These are phyloP conservation scores for Ciconia maguari DNA, from an alignment of 2,113 vertebrate species.

Conservation along the genomic window DNA sequence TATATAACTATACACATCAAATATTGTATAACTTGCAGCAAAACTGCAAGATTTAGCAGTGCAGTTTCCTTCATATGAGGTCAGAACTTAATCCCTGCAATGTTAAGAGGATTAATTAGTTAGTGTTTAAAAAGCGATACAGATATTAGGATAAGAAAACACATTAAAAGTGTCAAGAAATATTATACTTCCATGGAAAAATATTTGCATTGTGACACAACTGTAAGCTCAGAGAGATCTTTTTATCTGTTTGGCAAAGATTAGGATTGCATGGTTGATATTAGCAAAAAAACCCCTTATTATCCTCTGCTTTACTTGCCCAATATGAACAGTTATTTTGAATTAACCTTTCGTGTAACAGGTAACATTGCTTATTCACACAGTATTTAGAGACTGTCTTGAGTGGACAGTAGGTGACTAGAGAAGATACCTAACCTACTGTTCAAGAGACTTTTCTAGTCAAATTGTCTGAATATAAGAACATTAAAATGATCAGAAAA, in stretches of 20 bases:
- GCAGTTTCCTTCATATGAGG: not conserved
- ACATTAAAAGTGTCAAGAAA: not conserved
- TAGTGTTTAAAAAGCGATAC: not conserved
- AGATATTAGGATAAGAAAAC: not conserved
- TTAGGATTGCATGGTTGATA: not conserved
- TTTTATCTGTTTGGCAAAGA: not conserved
- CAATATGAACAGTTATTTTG: not conserved
- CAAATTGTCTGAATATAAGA: not conserved
- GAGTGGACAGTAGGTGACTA: not conserved
- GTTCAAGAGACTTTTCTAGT: not conserved
- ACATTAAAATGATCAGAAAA: not conserved
- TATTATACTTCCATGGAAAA: not conserved
- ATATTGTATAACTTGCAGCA: not conserved
- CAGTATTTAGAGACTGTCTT: not conserved
- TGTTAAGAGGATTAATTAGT: not conserved
- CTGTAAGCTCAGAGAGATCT: not conserved
- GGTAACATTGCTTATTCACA: not conserved
- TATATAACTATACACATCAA: not conserved
- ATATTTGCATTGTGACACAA: not conserved
- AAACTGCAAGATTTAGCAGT: not conserved
- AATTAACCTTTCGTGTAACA: not conserved
- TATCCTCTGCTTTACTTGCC: not conserved
- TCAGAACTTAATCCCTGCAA: not conserved
- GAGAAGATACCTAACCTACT: not conserved
- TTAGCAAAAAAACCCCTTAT: not conserved